phyloP scores from a whole-genome alignment of 92 coral and sea anemone species.

The Pocillopora meandrina region DNA sequence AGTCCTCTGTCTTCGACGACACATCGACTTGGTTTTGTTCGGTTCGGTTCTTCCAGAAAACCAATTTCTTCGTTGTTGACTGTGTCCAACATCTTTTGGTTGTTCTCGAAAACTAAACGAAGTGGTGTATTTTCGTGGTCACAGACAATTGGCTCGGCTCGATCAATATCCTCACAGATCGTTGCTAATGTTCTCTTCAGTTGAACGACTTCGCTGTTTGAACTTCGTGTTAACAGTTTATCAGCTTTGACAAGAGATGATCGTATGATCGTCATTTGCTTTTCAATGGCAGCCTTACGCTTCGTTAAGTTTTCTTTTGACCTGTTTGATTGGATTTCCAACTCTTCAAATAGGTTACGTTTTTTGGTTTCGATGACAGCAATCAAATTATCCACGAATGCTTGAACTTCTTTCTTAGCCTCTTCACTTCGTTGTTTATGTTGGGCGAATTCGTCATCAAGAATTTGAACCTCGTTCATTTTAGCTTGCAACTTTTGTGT shows the following conservation, averaged over 20 bases:
- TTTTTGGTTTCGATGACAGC: background rate
- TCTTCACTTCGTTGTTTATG: background rate
- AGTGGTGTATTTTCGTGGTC: background rate
- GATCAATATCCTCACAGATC: background rate
- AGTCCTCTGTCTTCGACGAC: background rate
- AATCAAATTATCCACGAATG: background rate
- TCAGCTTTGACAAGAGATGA: background rate
- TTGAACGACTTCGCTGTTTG: background rate
- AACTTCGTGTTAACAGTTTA: background rate
- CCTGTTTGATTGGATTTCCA: background rate
- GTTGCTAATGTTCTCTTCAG: background rate
- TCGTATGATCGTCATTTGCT: background rate
- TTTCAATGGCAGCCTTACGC: background rate
- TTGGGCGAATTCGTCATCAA: background rate
- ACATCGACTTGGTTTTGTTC: background rate
- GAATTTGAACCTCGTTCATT: background rate
- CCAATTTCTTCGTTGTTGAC: constrained; percentile 1
- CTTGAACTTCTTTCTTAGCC: background rate
- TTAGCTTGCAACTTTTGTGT: too few species aligned
- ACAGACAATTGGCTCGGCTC: background rate
- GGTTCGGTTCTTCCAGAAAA: background rate
- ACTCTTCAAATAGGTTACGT: background rate
- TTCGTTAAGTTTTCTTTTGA: background rate
- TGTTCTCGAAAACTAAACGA: background rate
- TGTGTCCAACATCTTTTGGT: background rate